Conservation (phyloP, 2,797 vertebrate genomes). For the Sebastes nivosus region DNA sequence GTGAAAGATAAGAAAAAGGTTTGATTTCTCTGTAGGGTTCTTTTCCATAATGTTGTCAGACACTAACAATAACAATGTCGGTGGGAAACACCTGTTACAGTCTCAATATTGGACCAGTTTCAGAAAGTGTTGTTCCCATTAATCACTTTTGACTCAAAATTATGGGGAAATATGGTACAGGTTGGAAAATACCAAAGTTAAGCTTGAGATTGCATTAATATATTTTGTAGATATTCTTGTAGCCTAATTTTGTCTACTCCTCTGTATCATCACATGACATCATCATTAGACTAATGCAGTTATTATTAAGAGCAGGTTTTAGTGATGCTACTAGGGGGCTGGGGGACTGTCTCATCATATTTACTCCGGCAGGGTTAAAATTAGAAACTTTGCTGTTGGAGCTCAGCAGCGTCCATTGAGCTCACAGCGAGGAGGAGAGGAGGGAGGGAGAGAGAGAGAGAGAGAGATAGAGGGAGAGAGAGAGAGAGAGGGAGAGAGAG, state of each 20-base stretch:
- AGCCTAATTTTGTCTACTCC: neutral
- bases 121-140: too few relatives aligned
- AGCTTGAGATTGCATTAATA: neutral
- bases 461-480: too few relatives aligned
- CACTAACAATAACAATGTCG: too few relatives aligned
- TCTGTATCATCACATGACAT: neutral
- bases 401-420: neutral
- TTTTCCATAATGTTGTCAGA: too few relatives aligned
- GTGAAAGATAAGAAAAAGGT: too few relatives aligned
- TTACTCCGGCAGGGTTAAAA: neutral
- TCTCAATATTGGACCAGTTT: too few relatives aligned
- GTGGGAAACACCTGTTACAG: too few relatives aligned
- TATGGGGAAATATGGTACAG: accelerated
- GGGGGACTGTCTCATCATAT: neutral
- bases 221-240: neutral
- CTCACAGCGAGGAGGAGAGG: neutral
- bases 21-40: too few relatives aligned
- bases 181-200: neutral
- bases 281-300: neutral
- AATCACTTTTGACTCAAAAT: too few relatives aligned
- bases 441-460: too few relatives aligned
- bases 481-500: too few relatives aligned
- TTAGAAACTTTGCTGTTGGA: neutral
- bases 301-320: neutral
- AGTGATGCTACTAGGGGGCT: neutral